phyloP scores from a whole-genome alignment of 2,797 vertebrate species.

The Periophthalmus magnuspinnatus region DNA sequence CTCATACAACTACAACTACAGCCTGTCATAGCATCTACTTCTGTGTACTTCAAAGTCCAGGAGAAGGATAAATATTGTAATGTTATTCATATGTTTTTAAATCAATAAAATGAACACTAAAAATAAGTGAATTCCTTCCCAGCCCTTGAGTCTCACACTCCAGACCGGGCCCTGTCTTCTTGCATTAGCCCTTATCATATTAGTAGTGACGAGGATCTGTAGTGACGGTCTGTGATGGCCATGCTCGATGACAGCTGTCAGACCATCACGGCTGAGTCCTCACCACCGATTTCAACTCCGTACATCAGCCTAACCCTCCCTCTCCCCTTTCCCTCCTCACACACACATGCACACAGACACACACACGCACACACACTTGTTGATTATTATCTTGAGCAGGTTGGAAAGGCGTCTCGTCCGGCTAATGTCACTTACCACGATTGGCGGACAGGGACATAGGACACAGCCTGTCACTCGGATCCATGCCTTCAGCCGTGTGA shows the following conservation, averaged over 20 bases:
- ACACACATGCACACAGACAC: not conserved
- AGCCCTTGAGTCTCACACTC: conserved; percentile 30
- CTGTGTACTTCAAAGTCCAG: not conserved
- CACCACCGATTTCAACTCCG: conserved; percentile 61
- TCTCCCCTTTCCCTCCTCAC: too few species aligned
- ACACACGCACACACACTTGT: conserved; percentile 56
- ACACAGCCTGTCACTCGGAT: conserved; percentile 75
- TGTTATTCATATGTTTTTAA: not conserved
- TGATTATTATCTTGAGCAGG: conserved; percentile 60
- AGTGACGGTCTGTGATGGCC: conserved; percentile 64
- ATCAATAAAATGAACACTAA: not conserved
- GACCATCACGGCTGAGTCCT: conserved; percentile 56
- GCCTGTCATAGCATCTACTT: not conserved
- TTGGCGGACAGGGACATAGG: conserved; percentile 59
- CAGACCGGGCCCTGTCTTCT: conserved; percentile 51
- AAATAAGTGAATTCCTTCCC: conserved; percentile 10
- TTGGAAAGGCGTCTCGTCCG: conserved; percentile 61
- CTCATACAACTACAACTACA: too few species aligned
- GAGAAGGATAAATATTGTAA: not conserved
- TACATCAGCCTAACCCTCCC: conserved; percentile 50
- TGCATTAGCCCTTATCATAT: conserved; percentile 66
- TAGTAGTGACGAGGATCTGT: conserved; percentile 65
- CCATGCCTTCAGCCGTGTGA: conserved; percentile 57
- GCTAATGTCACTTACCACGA: conserved; percentile 68
- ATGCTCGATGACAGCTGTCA: conserved; percentile 76